Base-by-base conservation (phyloP, 2,888 invertebrate species). In the Netelia fuscicornis region DNA sequence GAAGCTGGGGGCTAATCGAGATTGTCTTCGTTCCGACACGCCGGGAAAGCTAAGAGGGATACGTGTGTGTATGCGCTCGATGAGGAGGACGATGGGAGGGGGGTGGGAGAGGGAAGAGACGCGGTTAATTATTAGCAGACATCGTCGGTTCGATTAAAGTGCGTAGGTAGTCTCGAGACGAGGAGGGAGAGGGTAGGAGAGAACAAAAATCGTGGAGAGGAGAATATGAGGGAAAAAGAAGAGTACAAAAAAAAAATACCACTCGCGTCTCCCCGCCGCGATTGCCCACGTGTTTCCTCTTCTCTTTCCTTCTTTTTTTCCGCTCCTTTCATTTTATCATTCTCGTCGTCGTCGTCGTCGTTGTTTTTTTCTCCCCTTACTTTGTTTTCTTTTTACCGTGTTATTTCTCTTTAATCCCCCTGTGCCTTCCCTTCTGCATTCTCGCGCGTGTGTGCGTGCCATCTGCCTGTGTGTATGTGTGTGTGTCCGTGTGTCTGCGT, bases 101-200 rank as follows among this genome's bases (percentile, higher is more conserved):
- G 37, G 62, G 17, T 23, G 62, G 3, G 62, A 48, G 48, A 48
- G 48, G 23, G 42, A 62, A 79, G 71, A 71, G 72, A 74, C 78
- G 75, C 84, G 77, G 84, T 85, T 85, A 85, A 85, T 85, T 85
- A 85, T 85, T 85, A 85, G 84, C 81, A 81, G 84, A 81, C 84
- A 85, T 78, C 72, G 81, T 75, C 81, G 84, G 81, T 81, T 85
- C 81, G 84, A 85, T 85, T 85, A 85, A 85, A 85, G 84, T 74
- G 84, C 84, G 84, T 85, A 85, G 84, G 84, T 71, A 70, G 84
- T 75, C 84, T 64, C 70, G 74, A 25, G 64, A 68, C 23, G 70
- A 70, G 74, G 23, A 74, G 54, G 48, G 62, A 52, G 52, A 62
- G 13, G 48, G 56, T 17, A 20, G 20, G 56, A 56, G 20, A n/a